phyloP scores from a whole-genome alignment of 2,113 vertebrate species.

The Misgurnus mizolepis region DNA sequence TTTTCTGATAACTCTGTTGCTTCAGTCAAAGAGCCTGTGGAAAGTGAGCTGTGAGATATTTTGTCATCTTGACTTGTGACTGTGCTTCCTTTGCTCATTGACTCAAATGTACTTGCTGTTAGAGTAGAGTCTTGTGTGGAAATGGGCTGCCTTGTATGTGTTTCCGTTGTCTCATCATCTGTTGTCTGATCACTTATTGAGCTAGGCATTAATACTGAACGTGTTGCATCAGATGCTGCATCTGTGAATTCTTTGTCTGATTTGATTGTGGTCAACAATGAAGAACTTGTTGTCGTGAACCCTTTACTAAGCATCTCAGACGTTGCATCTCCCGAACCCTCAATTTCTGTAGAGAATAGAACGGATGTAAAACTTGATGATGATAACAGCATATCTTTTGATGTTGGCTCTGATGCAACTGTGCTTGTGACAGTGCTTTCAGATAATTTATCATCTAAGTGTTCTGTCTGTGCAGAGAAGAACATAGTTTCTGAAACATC shows the following conservation, averaged over 20 bases:
- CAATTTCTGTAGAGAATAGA: constrained; percentile 20
- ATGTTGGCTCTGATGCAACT: background rate
- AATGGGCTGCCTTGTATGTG: background rate
- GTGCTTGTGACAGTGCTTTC: too few species aligned
- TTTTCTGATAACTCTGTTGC: background rate
- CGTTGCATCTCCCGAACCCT: constrained; percentile 33
- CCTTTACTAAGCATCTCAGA: constrained; percentile 2
- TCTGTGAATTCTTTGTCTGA: background rate
- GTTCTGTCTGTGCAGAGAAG: too few species aligned
- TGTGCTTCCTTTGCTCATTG: background rate
- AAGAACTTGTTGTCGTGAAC: background rate
- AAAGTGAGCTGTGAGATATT: background rate
- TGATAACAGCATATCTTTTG: background rate
- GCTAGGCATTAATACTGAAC: background rate
- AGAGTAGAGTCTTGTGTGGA: background rate
- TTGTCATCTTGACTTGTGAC: background rate
- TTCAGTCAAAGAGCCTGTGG: background rate
- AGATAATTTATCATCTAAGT: too few species aligned
- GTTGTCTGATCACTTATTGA: background rate
- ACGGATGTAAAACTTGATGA: background rate
- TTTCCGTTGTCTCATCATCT: background rate
- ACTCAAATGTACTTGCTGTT: background rate
- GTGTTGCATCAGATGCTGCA: too few species aligned
- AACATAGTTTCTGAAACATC: too few species aligned
- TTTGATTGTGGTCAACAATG: background rate